Conservation (phyloP, 37 sponge, comb jelly and placozoan genomes). For the Lycopodina hypogea region DNA sequence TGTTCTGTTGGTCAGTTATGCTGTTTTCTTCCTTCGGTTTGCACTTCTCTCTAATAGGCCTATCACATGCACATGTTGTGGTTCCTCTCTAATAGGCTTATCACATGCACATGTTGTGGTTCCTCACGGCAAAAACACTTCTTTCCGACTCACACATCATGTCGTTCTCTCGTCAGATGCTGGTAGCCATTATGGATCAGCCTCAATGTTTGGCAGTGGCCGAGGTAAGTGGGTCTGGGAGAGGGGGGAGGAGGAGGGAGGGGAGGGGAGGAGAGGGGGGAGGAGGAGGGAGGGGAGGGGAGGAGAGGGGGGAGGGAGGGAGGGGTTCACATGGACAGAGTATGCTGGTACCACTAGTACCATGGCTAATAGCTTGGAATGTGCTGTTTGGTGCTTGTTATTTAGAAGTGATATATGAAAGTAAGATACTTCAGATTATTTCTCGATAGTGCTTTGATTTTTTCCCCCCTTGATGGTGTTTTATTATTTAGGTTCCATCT, state of each 20-base stretch:
- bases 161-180: conserved; percentile 56
- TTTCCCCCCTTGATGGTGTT: too few relatives aligned
- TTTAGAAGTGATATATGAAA: too few relatives aligned
- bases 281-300: neutral
- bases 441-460: too few relatives aligned
- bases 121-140: conserved; percentile 50
- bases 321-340: neutral
- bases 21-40: too few relatives aligned
- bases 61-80: conserved; percentile 52
- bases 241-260: neutral
- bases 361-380: neutral
- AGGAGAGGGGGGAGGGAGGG: neutral
- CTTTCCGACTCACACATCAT: conserved; percentile 51
- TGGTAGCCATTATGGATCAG: conserved; percentile 42
- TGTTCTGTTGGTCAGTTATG: too few relatives aligned
- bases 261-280: neutral
- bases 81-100: conserved; percentile 3
- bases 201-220: conserved; percentile 22
- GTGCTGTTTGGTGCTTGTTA: neutral
- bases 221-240: conserved; percentile 25
- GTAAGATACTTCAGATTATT: too few relatives aligned
- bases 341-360: too few relatives aligned
- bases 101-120: conserved; percentile 49
- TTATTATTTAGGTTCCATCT: neutral
- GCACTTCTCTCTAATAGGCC: neutral